phyloP scores from a whole-genome alignment of 2,113 vertebrate species.

The Lamprologus speciosus region DNA sequence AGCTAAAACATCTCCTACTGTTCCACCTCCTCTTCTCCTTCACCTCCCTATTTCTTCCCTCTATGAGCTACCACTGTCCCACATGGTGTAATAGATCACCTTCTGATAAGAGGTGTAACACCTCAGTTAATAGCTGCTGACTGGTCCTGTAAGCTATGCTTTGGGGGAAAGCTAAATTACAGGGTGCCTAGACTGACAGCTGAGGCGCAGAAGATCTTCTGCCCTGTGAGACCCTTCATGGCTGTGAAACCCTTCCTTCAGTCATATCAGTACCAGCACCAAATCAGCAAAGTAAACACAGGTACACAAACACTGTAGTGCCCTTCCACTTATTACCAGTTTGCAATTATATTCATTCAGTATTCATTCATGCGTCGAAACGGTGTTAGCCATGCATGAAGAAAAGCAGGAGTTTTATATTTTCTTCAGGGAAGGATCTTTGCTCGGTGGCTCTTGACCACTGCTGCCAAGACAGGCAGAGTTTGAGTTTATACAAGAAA shows the following conservation, averaged over 20 bases:
- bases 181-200: constrained; percentile 27
- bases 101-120: constrained; percentile 17
- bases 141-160: constrained; percentile 31
- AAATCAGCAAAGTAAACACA: constrained; percentile 25
- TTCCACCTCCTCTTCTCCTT: background rate
- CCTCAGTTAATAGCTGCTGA: constrained; percentile 28
- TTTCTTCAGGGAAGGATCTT: background rate
- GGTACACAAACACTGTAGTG: background rate
- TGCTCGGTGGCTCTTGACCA: background rate
- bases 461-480: background rate
- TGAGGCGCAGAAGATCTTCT: background rate
- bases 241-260: background rate
- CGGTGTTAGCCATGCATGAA: background rate
- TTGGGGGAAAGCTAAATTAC: constrained; percentile 36
- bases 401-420: background rate
- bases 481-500: background rate
- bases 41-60: background rate
- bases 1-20: background rate
- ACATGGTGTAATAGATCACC: constrained; percentile 3
- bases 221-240: background rate
- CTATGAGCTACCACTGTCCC: background rate
- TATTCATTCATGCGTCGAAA: background rate
- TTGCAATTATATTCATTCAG: background rate
- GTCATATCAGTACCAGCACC: background rate
- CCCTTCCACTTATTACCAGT: background rate